Conservation (phyloP, 2,797 vertebrate species). For the Acanthurus tractus region DNA sequence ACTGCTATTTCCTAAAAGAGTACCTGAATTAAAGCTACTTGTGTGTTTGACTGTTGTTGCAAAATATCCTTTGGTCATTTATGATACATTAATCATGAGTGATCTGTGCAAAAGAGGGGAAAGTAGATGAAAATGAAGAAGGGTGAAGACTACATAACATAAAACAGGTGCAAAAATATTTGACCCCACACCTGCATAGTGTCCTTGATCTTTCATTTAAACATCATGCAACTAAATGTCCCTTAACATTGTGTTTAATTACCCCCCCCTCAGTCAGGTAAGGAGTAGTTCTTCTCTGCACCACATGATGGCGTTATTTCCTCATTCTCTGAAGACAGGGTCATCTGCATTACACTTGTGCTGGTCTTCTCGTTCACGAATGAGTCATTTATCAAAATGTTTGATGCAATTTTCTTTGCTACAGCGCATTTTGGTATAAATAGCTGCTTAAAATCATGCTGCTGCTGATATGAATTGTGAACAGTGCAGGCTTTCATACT, state of each 20-base stretch:
- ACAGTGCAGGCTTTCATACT: background rate
- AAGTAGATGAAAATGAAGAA: background rate
- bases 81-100: background rate
- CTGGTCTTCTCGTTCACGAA: rapidly evolving
- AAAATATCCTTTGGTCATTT: background rate
- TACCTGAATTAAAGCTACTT: conserved; percentile 58
- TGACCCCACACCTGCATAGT: background rate
- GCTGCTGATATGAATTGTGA: background rate
- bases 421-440: background rate
- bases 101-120: too few species aligned
- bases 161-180: background rate
- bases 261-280: too few species aligned
- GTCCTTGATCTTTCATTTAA: background rate
- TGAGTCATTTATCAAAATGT: background rate
- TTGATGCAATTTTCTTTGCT: background rate
- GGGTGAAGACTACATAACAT: background rate
- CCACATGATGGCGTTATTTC: conserved; percentile 66
- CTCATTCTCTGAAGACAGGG: background rate
- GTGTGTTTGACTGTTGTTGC: conserved; percentile 43
- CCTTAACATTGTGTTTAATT: background rate
- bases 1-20: conserved; percentile 40
- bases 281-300: conserved; percentile 19
- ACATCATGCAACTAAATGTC: background rate
- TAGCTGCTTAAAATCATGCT: background rate
- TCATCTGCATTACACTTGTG: background rate